Evolutionary conservation across 2,113 vertebrate species (phyloP), one percentile per base, ranked within the genome.

Genomic region (Holacanthus passer): DNA sequence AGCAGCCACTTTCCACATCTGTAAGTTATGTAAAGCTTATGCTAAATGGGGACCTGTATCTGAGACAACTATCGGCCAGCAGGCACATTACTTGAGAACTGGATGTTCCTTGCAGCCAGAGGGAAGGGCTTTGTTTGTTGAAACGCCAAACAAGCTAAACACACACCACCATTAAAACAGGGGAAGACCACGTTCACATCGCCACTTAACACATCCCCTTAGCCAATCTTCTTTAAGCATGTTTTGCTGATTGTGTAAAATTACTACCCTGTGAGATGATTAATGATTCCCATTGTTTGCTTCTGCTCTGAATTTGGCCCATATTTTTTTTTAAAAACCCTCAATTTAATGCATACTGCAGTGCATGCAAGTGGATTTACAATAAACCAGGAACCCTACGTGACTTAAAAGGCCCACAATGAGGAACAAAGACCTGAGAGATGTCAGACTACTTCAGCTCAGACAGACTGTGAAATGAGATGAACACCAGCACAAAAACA

Each of bases 111-210:
- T 50, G 20, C 50, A 50, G 72, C 29, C 35, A 20, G 37, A 73
- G 63, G 79, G 85, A 85, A 84, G 79, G 55, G 74, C 71, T 87
- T 84, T 90, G 86, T 92, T 94, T 94, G 90, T 81, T 77, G 58
- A 81, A 77, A 89, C 7, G 82, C 73, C 75, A 88, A 88, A 84
- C 83, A 74, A 83, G 47, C 50, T 81, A 84, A 90, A 84, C 32
- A 82, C 73, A 81, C 69, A 73, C 14, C 13, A 22, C 71, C 35
- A 88, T 92, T 91, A 83, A 89, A 90, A 77, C 39, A 13, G 55
- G 43, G 32, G 81, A 74, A 60, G 81, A 71, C 66, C 88, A 88
- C 50, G 77, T 89, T 83, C 83, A 52, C 81, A 35, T 2, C 10
- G 31, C 47, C 59, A 16, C 58, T 69, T n/a, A 13, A 17, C n/a